Conservation (phyloP, 2,797 vertebrate species). For the Eulemur coronatus region DNA sequence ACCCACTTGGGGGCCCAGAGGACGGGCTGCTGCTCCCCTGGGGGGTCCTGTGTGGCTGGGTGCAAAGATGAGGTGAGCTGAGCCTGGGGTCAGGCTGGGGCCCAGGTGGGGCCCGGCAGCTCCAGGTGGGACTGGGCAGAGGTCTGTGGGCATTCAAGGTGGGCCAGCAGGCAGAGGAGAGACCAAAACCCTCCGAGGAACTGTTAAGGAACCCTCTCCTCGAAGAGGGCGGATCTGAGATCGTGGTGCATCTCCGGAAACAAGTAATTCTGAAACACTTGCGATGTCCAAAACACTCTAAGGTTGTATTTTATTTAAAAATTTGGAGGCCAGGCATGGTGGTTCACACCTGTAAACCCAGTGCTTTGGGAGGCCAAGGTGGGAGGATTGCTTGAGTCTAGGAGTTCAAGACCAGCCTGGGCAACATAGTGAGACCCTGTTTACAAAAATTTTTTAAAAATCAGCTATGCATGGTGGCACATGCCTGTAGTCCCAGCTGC, state of each 20-base stretch:
- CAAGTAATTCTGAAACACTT: not conserved
- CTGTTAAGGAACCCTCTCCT: not conserved
- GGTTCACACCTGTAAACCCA: not conserved
- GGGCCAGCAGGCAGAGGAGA: not conserved
- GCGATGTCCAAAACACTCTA: not conserved
- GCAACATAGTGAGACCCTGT: not conserved
- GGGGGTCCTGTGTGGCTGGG: slow-evolving; percentile 29
- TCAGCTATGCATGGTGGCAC: not conserved
- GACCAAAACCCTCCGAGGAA: too few relatives aligned
- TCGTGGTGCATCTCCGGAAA: accelerated
- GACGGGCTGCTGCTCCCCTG: not conserved
- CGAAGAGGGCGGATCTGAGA: accelerated
- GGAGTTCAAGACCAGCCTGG: not conserved
- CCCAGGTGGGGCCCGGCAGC: too few relatives aligned
- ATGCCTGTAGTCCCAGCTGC: too few relatives aligned
- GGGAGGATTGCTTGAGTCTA: not conserved
- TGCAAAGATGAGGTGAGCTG: not conserved
- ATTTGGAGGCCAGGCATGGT: not conserved
- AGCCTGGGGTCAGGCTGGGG: not conserved
- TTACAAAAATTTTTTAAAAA: not conserved
- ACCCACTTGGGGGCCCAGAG: slow-evolving; percentile 72
- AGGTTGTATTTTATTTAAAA: not conserved
- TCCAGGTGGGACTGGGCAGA: too few relatives aligned
- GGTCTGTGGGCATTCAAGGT: not conserved
- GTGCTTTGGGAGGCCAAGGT: not conserved